Conservation (phyloP, 2,113 vertebrate species). For the Coturnix japonica region DNA sequence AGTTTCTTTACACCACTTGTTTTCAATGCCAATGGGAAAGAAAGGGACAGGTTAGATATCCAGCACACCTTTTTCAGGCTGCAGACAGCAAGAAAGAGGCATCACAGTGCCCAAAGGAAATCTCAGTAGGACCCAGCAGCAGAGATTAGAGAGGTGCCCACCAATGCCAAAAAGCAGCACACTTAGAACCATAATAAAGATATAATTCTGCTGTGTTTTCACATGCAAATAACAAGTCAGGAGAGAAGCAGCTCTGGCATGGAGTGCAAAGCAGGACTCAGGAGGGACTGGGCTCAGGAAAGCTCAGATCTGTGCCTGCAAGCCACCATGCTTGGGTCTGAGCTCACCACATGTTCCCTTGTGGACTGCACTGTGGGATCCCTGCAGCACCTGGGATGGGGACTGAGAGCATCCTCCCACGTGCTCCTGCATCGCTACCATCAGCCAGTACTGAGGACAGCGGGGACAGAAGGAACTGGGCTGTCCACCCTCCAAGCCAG, state of each 20-base stretch:
- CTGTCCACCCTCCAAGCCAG: neutral
- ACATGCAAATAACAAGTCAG: neutral
- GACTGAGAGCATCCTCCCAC: neutral
- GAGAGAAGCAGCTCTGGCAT: neutral
- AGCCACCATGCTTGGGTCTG: fast-evolving
- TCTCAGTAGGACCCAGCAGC: neutral
- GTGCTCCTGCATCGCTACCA: fast-evolving
- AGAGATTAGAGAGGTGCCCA: neutral
- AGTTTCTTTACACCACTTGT: neutral
- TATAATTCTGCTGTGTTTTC: neutral
- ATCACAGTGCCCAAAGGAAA: neutral
- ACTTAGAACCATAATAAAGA: neutral
- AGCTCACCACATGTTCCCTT: fast-evolving
- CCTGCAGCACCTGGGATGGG: neutral
- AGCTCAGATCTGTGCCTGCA: fast-evolving
- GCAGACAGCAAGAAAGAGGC: constrained; percentile 12
- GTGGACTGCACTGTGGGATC: neutral
- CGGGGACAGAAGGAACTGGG: neutral
- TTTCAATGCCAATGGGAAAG: neutral
- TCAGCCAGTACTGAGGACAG: neutral
- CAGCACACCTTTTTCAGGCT: neutral
- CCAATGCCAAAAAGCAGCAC: neutral
- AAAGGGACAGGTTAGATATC: neutral
- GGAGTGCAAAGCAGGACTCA: neutral
- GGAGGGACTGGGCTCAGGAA: neutral